Base-by-base conservation (phyloP, 1,140 invertebrate genomes). In the Cyclina sinensis region DNA sequence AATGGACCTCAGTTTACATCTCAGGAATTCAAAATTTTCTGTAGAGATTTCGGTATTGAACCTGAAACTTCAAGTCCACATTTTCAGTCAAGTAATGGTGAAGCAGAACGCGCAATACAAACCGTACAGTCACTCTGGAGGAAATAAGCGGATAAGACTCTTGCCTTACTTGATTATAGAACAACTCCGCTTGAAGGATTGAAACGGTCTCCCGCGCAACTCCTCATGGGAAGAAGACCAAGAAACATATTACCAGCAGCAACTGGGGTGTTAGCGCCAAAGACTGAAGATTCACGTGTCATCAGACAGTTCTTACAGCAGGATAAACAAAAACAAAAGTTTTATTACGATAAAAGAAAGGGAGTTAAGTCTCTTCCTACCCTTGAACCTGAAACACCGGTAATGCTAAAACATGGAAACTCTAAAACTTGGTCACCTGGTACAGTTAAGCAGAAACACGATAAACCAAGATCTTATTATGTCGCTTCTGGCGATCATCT, bases 1-100 rank as follows among this genome's bases (percentile, higher is more conserved):
- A 96, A 95, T 89, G 95, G 94, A 65, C 93, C 95, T 35, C 93
- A 95, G 74, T 96, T 95, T 86, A 94, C 88, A 27, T 95, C 93
- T 12, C 39, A 59, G 73, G 92, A 95, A 89, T 96, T 96, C 24
- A 81, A 74, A 57, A 81, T 16, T 21, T 86, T 91, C 76, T 89
- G 86, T 76, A 24, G 54, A 30, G 39, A 78, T 7, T 87, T 73
- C 27, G 87, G 85, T 27, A 89, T 92, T 65, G 7, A 89, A 37
- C 88, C 89, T 73, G 70, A 89, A 21, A 90, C 89, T 11, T 90
- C 85, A n/a, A 91, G 89, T 65, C 89, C 91, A 39, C 88, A 91
- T 59, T 90, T 91, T 46, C 86, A 88, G 35, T 65, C 43, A 37
- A 73, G 90, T 16, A 90, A 90, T 70, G 86, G 87, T 65, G 90